These are phyloP conservation scores for Gnathonemus echidnorhynchus DNA, from an alignment of 2,113 vertebrate species.

Conservation along the genomic window DNA sequence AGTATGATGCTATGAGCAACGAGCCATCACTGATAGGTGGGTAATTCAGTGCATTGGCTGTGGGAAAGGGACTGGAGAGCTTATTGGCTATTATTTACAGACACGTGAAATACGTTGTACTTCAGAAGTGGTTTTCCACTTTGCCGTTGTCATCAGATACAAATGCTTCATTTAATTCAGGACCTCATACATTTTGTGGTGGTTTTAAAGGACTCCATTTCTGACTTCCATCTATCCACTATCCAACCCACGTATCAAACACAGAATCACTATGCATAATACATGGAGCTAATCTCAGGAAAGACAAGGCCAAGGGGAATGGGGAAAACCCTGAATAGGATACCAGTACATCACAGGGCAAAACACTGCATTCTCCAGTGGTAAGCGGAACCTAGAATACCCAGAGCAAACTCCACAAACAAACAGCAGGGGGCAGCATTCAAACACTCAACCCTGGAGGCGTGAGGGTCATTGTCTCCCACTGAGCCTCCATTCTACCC, in stretches of 20 bases:
- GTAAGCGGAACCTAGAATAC: background rate
- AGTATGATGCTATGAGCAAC: background rate
- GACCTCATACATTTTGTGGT: background rate
- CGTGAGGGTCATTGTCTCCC: background rate
- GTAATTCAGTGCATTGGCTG: background rate
- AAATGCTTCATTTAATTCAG: background rate
- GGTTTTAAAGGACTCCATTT: background rate
- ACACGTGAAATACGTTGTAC: background rate
- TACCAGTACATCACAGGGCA: background rate
- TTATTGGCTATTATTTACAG: background rate
- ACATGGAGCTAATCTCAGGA: background rate
- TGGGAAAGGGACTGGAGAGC: background rate
- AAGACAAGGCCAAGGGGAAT: background rate
- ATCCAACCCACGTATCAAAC: background rate
- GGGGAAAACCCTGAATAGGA: background rate
- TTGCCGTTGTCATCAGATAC: background rate
- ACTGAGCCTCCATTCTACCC: background rate
- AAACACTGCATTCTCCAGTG: background rate
- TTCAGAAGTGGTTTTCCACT: background rate
- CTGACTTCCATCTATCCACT: background rate
- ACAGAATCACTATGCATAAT: background rate
- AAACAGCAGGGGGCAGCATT: background rate
- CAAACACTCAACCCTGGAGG: background rate
- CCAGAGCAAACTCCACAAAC: background rate
- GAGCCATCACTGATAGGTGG: background rate